Percentiles rank a stretch among this genome's conserved stretches.
Evolutionary conservation across 1,140 invertebrate genomes (phyloP).

Genomic region (Pseudomyrmex flavicornis): DNA sequence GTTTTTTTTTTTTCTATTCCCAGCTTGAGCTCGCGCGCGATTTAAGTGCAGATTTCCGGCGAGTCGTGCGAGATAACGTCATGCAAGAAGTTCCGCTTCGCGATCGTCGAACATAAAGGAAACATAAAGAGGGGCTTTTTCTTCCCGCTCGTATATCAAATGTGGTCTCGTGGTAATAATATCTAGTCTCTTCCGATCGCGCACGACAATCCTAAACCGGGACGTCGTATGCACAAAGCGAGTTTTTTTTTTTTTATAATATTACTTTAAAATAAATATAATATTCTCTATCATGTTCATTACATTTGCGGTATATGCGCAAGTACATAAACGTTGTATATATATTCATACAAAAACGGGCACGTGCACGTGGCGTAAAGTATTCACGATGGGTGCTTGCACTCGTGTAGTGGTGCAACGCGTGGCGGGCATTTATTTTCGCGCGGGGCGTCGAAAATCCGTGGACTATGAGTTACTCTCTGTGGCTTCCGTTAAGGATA

Average conservation of each 20-base stretch:
- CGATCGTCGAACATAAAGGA: conserved; percentile 46
- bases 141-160: conserved; percentile 63
- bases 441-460: conserved; percentile 63
- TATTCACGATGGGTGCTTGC: conserved; percentile 52
- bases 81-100: conserved; percentile 48
- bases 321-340: neutral
- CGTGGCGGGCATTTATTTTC: conserved; percentile 52
- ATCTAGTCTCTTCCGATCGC: conserved; percentile 70
- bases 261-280: too few relatives aligned
- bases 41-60: conserved; percentile 68
- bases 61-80: conserved; percentile 60
- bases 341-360: conserved; percentile 9
- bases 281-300: too few relatives aligned
- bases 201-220: conserved; percentile 49
- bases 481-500: conserved; percentile 47
- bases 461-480: conserved; percentile 77
- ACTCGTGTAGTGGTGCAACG: conserved; percentile 59
- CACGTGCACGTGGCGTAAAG: conserved; percentile 26
- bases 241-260: too few relatives aligned
- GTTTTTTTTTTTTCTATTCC: conserved; percentile 57
- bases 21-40: conserved; percentile 28
- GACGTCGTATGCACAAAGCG: neutral
- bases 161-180: conserved; percentile 64
- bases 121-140: conserved; percentile 50
- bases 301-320: neutral